phyloP scores from a whole-genome alignment of 2,113 vertebrate genomes.

The Strix aluco region DNA sequence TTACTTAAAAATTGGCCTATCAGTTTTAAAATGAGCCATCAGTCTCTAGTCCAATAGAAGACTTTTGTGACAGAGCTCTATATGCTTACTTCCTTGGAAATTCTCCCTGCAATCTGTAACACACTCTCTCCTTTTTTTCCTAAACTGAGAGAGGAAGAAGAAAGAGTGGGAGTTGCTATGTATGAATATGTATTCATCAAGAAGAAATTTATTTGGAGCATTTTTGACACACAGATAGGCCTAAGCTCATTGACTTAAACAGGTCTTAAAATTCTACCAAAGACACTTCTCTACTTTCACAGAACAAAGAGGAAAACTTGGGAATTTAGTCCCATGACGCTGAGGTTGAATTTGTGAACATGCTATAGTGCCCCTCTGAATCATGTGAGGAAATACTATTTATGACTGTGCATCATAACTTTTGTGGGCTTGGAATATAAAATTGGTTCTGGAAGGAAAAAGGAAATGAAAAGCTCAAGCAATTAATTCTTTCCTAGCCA shows the following conservation, averaged over 20 bases:
- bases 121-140: fast-evolving
- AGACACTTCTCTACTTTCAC: not conserved
- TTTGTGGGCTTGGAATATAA: not conserved
- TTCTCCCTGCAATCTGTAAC: not conserved
- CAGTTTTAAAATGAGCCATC: not conserved
- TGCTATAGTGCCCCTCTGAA: not conserved
- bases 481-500: not conserved
- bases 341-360: not conserved
- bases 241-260: not conserved
- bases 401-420: not conserved
- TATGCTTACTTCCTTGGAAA: not conserved
- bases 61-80: not conserved
- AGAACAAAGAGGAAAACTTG: not conserved
- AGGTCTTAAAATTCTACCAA: not conserved
- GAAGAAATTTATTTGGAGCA: not conserved
- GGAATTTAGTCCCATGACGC: not conserved
- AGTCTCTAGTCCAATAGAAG: not conserved
- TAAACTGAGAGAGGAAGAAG: not conserved
- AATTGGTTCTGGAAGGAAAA: not conserved
- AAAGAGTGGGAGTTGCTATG: not conserved
- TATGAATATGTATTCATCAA: not conserved
- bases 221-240: not conserved
- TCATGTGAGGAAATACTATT: not conserved
- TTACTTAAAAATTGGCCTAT: not conserved
- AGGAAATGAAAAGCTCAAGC: not conserved